These are phyloP conservation scores for Melanostoma scalare DNA, from an alignment of 2,888 invertebrate genomes.

Conservation along the genomic window DNA sequence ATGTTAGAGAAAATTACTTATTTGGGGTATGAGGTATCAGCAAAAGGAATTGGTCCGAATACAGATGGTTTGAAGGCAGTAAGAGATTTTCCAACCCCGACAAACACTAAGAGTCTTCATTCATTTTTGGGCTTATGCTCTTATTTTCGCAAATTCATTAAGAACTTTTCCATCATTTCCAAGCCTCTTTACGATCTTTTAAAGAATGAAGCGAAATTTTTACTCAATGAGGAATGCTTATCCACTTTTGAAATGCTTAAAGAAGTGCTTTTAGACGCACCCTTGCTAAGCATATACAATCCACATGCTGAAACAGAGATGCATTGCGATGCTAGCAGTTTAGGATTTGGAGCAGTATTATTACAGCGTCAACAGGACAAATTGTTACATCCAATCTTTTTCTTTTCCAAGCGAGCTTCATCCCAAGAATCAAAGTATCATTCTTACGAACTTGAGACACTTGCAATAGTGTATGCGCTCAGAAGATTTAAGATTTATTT, in stretches of 20 bases:
- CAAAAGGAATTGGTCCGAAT: slow-evolving; percentile 23
- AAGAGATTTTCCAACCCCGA: slow-evolving; percentile 44
- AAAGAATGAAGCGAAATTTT: slow-evolving; percentile 26
- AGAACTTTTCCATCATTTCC: slow-evolving; percentile 5
- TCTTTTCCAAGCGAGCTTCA: no score
- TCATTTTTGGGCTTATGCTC: slow-evolving; percentile 37
- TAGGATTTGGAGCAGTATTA: no score
- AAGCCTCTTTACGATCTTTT: slow-evolving; percentile 32
- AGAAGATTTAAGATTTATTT: no score
- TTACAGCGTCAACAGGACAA: no score
- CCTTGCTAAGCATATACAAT: no score
- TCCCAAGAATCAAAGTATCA: no score
- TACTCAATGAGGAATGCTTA: background rate
- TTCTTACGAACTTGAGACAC: no score
- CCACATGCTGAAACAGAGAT: no score
- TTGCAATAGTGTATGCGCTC: no score
- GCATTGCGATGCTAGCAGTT: no score
- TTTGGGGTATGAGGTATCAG: slow-evolving; percentile 35
- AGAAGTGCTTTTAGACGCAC: no score
- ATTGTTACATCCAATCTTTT: no score
- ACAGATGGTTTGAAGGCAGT: slow-evolving; percentile 7
- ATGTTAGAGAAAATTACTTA: slow-evolving; percentile 32
- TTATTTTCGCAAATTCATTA: slow-evolving; percentile 25
- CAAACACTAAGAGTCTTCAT: slow-evolving; percentile 34
- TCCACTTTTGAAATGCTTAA: background rate